Evolutionary conservation across 64 coral and sea anemone genomes (phyloP).

Genomic region (Actinia tenebrosa): DNA sequence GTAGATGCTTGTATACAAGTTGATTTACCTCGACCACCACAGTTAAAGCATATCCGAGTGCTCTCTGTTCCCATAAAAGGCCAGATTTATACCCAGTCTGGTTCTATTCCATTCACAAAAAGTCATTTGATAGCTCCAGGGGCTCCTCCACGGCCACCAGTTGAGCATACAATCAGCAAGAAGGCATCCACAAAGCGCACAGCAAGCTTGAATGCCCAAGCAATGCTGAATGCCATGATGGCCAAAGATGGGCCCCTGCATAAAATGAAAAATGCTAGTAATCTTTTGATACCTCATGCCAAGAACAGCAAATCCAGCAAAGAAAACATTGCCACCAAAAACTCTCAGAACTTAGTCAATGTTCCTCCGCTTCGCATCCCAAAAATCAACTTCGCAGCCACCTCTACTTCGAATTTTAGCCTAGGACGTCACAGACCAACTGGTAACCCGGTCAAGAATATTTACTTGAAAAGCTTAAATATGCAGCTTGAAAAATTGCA

Average conservation of each 20-base stretch:
- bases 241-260: conserved; percentile 65
- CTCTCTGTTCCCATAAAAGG: conserved; percentile 89
- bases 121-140: conserved; percentile 83
- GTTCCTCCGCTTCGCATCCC: conserved; percentile 73
- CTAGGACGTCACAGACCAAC: conserved; percentile 55
- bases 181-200: conserved; percentile 73
- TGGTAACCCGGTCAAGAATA: conserved; percentile 71
- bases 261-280: conserved; percentile 58
- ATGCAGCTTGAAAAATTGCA: conserved; percentile 73
- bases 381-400: conserved; percentile 99
- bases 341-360: conserved; percentile 34
- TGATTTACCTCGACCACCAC: conserved; percentile 68
- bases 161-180: conserved; percentile 80
- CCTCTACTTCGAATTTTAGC: conserved; percentile 91
- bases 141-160: conserved; percentile 71
- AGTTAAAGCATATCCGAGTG: conserved; percentile 66
- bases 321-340: conserved; percentile 50
- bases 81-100: conserved; percentile 59
- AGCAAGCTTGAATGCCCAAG: conserved; percentile 79
- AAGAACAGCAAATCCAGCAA: conserved; percentile 47
- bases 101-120: conserved; percentile 80
- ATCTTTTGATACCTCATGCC: conserved; percentile 49
- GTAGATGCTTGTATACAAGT: conserved; percentile 91
- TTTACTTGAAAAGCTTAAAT: conserved; percentile 77
- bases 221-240: conserved; percentile 90